Conservation (phyloP, 2,888 invertebrate species). For the Drosophila putrida region DNA sequence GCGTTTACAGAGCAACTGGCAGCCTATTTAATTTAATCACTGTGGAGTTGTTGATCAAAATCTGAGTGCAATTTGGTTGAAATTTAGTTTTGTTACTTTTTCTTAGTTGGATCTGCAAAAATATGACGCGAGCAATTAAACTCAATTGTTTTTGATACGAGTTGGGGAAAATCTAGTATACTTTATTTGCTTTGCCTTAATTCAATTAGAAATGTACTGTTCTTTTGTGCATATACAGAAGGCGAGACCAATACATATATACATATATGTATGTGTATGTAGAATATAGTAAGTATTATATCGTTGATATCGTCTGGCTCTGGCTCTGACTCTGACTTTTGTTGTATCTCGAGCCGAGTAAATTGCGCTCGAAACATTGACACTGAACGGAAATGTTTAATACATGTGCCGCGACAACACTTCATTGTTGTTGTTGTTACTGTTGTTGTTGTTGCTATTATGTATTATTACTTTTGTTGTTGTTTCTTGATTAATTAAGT, state of each 20-base stretch:
- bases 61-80: slow-evolving; percentile 18
- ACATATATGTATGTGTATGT: slow-evolving; percentile 7
- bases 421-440: slow-evolving; percentile 29
- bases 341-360: slow-evolving; percentile 62
- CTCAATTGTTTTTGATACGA: slow-evolving; percentile 79
- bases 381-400: slow-evolving; percentile 85
- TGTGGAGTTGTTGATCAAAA: slow-evolving; percentile 26
- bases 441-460: slow-evolving; percentile 45
- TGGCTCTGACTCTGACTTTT: slow-evolving; percentile 31
- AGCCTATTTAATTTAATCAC: background rate
- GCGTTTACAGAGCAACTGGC: background rate
- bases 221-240: slow-evolving; percentile 37
- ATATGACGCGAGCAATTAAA: slow-evolving; percentile 79
- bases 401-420: slow-evolving; percentile 79
- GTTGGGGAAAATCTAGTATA: slow-evolving; percentile 64
- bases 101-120: slow-evolving; percentile 30
- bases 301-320: slow-evolving; percentile 55
- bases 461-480: slow-evolving; percentile 56
- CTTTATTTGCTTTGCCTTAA: slow-evolving; percentile 70
- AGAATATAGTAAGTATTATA: slow-evolving; percentile 27
- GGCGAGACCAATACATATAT: slow-evolving; percentile 18
- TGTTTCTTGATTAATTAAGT: slow-evolving; percentile 74
- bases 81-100: slow-evolving; percentile 9
- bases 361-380: slow-evolving; percentile 83
- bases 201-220: slow-evolving; percentile 76